Conservation (phyloP, 1,140 invertebrate species). For the Trichonephila inaurata region DNA sequence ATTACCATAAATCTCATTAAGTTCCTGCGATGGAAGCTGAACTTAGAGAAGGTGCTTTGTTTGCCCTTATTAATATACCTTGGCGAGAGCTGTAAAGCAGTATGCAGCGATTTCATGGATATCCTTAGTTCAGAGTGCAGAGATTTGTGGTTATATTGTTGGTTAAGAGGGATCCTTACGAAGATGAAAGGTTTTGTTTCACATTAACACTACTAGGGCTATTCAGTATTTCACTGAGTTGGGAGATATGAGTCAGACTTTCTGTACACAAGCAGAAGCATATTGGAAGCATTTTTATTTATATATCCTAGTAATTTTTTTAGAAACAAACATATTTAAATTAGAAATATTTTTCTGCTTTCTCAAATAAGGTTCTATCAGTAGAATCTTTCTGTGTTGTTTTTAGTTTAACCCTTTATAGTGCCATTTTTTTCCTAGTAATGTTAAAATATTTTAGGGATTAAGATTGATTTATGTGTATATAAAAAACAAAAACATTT, state of each 20-base stretch:
- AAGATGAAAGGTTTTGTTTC: slow-evolving; percentile 37
- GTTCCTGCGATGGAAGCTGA: slow-evolving; percentile 71
- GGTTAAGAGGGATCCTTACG: slow-evolving; percentile 49
- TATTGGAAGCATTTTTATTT: too few relatives aligned
- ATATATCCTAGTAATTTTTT: too few relatives aligned
- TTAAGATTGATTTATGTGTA: too few relatives aligned
- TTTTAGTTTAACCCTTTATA: too few relatives aligned
- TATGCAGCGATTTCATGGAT: slow-evolving; percentile 65
- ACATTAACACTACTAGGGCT: neutral
- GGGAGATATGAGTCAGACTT: neutral
- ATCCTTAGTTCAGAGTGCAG: slow-evolving; percentile 28
- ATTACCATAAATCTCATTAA: slow-evolving; percentile 76
- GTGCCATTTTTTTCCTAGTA: too few relatives aligned
- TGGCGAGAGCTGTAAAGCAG: slow-evolving; percentile 49
- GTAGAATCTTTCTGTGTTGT: too few relatives aligned
- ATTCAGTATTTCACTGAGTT: neutral
- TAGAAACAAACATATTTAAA: too few relatives aligned
- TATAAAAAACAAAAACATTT: too few relatives aligned
- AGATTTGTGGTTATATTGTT: slow-evolving; percentile 73
- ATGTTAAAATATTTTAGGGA: too few relatives aligned
- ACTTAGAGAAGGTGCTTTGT: slow-evolving; percentile 62
- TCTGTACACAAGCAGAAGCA: too few relatives aligned
- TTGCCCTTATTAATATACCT: slow-evolving; percentile 76
- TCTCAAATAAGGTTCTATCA: too few relatives aligned
- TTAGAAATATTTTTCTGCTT: too few relatives aligned